These are phyloP conservation scores for Charanyca ferruginea DNA, from an alignment of 2,888 invertebrate genomes.

Conservation along the genomic window DNA sequence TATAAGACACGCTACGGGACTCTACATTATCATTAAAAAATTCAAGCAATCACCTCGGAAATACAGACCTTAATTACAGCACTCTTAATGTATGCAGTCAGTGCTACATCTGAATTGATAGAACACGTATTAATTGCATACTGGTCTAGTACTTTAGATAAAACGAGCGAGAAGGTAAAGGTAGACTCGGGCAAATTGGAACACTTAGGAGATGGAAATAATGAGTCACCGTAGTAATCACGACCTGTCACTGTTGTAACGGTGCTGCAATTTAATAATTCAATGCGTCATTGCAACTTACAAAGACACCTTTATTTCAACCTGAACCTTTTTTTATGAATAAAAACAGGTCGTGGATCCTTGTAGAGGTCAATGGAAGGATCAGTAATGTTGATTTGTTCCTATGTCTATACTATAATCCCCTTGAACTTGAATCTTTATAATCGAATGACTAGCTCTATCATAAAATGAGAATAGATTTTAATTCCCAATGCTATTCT, in stretches of 20 bases:
- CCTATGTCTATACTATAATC: too few species aligned
- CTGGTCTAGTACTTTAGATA: constrained; percentile 55
- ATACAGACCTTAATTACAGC: constrained; percentile 49
- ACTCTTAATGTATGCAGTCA: constrained; percentile 50
- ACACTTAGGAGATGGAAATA: constrained; percentile 48
- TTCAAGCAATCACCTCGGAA: constrained; percentile 37
- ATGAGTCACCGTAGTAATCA: constrained; percentile 55
- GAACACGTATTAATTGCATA: constrained; percentile 61
- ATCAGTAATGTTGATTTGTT: background rate
- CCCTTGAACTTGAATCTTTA: background rate
- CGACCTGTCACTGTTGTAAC: constrained; percentile 48
- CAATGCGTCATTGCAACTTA: constrained; percentile 5
- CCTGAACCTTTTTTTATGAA: background rate
- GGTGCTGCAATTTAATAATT: constrained; percentile 48
- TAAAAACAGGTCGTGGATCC: background rate
- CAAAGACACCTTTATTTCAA: background rate
- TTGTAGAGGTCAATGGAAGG: background rate
- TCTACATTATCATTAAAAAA: constrained; percentile 35
- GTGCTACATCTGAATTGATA: constrained; percentile 55
- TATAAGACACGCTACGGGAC: constrained; percentile 18
- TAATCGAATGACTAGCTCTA: background rate
- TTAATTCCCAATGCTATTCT: constrained; percentile 14
- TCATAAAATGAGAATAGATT: constrained; percentile 22
- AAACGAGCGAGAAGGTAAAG: constrained; percentile 46
- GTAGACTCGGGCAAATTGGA: constrained; percentile 51